Evolutionary conservation across 2,797 vertebrate species (phyloP).

Genomic region (Loriculus beryllinus): DNA sequence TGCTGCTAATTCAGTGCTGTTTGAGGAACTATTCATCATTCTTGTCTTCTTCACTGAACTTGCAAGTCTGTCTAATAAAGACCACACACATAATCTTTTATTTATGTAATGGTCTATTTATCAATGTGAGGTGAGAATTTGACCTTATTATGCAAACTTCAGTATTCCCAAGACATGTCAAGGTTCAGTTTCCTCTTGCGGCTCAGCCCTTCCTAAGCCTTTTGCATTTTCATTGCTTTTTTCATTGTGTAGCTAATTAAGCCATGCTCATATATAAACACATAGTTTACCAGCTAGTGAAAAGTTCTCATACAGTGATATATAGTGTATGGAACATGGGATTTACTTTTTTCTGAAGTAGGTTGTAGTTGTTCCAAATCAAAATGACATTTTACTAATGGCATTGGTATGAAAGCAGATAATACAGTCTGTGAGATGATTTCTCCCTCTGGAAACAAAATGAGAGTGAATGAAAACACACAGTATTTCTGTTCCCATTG

Average conservation of each 20-base stretch:
- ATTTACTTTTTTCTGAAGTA: neutral
- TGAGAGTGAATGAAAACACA: neutral
- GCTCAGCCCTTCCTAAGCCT: neutral
- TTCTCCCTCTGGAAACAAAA: neutral
- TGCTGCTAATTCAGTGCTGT: neutral
- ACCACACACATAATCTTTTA: neutral
- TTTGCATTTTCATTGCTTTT: neutral
- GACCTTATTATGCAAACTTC: neutral
- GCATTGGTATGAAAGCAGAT: neutral
- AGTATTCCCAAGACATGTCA: neutral
- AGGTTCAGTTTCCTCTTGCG: neutral
- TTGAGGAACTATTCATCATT: neutral
- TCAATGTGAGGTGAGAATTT: neutral
- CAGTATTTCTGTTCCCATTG: neutral
- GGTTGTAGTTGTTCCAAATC: neutral
- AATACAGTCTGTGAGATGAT: neutral
- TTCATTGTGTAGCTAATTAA: slow-evolving; percentile 4
- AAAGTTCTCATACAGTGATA: neutral
- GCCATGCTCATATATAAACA: neutral
- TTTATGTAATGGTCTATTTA: neutral
- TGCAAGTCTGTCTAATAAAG: neutral
- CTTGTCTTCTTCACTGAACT: neutral
- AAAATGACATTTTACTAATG: slow-evolving; percentile 8
- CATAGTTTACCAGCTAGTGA: neutral
- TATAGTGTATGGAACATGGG: neutral